These are phyloP conservation scores for Eupithecia abbreviata DNA, from an alignment of 2,888 invertebrate species.

Conservation along the genomic window DNA sequence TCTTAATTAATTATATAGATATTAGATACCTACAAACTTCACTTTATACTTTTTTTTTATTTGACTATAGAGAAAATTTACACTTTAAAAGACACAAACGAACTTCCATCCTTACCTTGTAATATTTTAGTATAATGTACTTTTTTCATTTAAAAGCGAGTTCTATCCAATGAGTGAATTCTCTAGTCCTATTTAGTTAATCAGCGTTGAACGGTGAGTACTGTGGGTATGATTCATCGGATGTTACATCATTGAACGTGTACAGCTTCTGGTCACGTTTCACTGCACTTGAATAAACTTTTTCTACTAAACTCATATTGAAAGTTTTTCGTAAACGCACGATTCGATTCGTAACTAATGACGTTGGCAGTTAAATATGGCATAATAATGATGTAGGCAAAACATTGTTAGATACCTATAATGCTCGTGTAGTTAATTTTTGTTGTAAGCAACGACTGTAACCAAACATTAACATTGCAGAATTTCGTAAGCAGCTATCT, in stretches of 20 bases:
- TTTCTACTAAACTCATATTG: not conserved
- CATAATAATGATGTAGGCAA: not conserved
- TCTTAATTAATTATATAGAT: not conserved
- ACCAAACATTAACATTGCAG: not conserved
- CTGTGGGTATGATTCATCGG: not conserved
- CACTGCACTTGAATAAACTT: slow-evolving; percentile 7
- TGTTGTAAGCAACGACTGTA: not conserved
- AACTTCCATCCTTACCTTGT: not conserved
- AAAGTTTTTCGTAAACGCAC: not conserved
- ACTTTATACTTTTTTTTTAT: too few species aligned
- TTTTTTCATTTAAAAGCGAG: not conserved
- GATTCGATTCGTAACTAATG: not conserved
- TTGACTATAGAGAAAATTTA: too few species aligned
- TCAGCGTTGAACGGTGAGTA: not conserved
- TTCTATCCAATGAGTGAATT: not conserved
- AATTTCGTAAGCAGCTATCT: not conserved
- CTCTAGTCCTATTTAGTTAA: not conserved
- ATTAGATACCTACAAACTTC: too few species aligned
- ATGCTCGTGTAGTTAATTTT: not conserved
- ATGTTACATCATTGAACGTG: slow-evolving; percentile 4
- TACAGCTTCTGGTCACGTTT: slow-evolving; percentile 10
- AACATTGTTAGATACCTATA: not conserved
- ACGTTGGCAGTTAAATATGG: slow-evolving; percentile 3
- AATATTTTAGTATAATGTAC: not conserved
- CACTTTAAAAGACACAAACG: too few species aligned